phyloP scores from a whole-genome alignment of 92 coral and sea anemone species.

The Parazoanthus atlanticus region DNA sequence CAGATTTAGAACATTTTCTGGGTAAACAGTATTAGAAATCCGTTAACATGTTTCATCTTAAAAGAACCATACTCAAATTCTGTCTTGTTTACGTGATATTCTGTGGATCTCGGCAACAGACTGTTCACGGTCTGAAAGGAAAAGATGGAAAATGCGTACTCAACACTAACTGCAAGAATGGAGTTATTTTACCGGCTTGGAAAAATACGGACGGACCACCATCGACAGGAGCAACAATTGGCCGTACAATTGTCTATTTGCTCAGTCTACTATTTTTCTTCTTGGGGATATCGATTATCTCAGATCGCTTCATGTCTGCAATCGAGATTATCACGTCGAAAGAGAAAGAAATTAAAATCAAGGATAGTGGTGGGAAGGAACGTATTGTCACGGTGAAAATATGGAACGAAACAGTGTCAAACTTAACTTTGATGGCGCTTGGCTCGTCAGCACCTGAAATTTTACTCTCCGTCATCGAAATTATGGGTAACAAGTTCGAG shows the following conservation, averaged over 20 bases:
- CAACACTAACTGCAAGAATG: constrained; percentile 69
- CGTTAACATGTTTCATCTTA: constrained; percentile 66
- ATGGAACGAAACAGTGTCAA: constrained; percentile 99
- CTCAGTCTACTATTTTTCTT: constrained; percentile 88
- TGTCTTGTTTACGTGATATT: constrained; percentile 53
- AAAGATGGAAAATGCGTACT: constrained; percentile 48
- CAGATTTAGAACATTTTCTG: constrained; percentile 38
- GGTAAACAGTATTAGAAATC: constrained; percentile 53
- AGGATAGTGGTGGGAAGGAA: constrained; percentile 90
- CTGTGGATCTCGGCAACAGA: constrained; percentile 74
- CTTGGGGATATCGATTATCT: constrained; percentile 96
- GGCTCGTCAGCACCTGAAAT: constrained; percentile 99
- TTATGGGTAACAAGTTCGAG: constrained; percentile 83
- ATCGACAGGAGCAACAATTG: constrained; percentile 87
- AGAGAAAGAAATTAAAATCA: constrained; percentile 90
- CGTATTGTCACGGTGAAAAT: constrained; percentile 92
- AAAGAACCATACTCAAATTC: constrained; percentile 59
- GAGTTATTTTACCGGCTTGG: constrained; percentile 93
- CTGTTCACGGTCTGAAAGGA: constrained; percentile 47
- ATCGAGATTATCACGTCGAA: constrained; percentile 98
- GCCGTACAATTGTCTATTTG: constrained; percentile 93
- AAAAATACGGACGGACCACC: constrained; percentile 61
- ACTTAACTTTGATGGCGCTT: constrained; percentile 97
- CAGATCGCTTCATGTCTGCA: constrained; percentile 99
- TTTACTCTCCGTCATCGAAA: constrained; percentile 92